phyloP scores from a whole-genome alignment of 2,888 invertebrate genomes.

The Parthenolecanium corni region DNA sequence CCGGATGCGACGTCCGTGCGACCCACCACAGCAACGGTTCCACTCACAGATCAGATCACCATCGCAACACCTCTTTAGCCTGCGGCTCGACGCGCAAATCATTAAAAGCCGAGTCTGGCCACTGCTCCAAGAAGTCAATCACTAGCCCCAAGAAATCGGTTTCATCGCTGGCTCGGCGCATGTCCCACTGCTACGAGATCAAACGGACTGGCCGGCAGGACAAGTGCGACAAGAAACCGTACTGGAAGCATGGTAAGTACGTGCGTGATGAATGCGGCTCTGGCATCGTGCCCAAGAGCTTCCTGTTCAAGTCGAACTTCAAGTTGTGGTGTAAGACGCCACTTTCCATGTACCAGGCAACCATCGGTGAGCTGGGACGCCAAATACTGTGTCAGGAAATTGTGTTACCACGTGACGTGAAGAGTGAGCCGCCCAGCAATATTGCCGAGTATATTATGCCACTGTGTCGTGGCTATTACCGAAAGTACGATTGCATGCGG shows the following conservation, averaged over 20 bases:
- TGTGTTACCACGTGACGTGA: neutral
- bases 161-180: too few species aligned
- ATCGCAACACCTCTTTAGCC: too few species aligned
- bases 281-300: slow-evolving; percentile 6
- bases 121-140: too few species aligned
- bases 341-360: slow-evolving; percentile 10
- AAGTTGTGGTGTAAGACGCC: slow-evolving; percentile 3
- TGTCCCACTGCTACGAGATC: neutral
- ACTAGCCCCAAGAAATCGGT: too few species aligned
- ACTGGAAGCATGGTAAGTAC: slow-evolving; percentile 13
- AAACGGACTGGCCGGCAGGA: neutral
- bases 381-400: slow-evolving; percentile 8
- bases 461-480: slow-evolving; percentile 6
- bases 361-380: slow-evolving; percentile 6
- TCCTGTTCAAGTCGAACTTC: neutral
- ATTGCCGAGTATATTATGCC: slow-evolving; percentile 1
- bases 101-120: too few species aligned
- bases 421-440: slow-evolving; percentile 1
- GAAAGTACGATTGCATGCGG: slow-evolving; percentile 5
- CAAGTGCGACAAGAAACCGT: neutral
- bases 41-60: too few species aligned
- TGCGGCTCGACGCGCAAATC: too few species aligned
- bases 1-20: too few species aligned
- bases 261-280: slow-evolving; percentile 2
- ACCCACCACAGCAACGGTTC: too few species aligned